Base-by-base conservation (phyloP, 2,888 invertebrate species). In the Caenorhabditis uteleia region DNA sequence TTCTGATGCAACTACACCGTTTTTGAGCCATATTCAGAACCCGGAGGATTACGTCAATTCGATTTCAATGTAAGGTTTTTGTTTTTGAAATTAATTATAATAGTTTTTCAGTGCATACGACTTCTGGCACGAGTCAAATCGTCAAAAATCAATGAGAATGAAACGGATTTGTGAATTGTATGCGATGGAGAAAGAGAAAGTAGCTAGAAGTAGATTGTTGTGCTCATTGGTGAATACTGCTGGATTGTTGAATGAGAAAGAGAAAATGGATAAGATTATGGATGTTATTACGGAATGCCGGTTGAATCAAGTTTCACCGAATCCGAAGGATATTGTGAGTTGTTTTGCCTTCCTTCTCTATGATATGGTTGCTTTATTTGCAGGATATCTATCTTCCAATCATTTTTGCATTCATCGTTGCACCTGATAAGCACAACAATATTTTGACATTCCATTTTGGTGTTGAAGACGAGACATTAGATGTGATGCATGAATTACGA, bases 41-140 rank as follows among this genome's bases (percentile, higher is more conserved):
- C n/a, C 26, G 20, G 8, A 44, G 7, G 29, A 16, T 3, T 44
- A 29, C 18, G 44, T 29, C 29, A 29, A 18, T 7, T 16, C n/a
- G 18, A 44, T 44, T 16, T 44, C 44, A 7, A 44, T 8, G 29
- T 27, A 18, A 4, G 20, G 25, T 21, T 40, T 23, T 43, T 27
- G 42, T n/a, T 16, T 21, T 14, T 27, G 27, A 27, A 6, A 18
- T 6, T 20, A n/a, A 36, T 36, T n/a, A 20, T n/a, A 20, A 18
- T 18, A 33, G 14, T 23, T 51, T 12, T 64, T 49, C 1, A 33
- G 18, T 1, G n/a, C 14, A 12, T 64, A 44, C 23, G 57, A 64
- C 45, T 33, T 57, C 8, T 64, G 62, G 62, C 20, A 44, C 14
- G 62, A 56, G 27, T 39, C 48, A 1, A 36, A 44, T 3, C 38